Conservation (phyloP, 1,140 invertebrate genomes). For the Acyrthosiphon pisum region DNA sequence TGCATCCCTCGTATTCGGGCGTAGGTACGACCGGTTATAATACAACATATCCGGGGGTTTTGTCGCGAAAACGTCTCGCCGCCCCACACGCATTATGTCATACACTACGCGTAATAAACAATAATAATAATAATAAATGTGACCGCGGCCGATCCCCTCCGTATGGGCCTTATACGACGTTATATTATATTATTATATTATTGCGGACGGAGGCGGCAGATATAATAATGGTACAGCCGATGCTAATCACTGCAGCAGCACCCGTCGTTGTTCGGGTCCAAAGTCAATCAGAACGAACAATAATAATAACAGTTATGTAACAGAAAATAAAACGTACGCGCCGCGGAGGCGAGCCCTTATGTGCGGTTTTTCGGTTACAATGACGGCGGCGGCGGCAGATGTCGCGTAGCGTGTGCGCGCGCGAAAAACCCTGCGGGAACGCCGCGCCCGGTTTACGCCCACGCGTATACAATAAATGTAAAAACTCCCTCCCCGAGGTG, state of each 20-base stretch:
- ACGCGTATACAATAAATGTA: constrained; percentile 22
- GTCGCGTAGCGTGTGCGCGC: constrained; percentile 40
- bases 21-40: not conserved
- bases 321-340: not conserved
- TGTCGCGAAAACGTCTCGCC: not conserved
- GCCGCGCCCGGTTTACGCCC: constrained; percentile 49
- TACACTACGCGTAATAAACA: not conserved
- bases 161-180: no score
- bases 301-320: constrained; percentile 22
- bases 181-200: not conserved
- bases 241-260: constrained; percentile 18
- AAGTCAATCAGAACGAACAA: constrained; percentile 55
- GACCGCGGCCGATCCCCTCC: not conserved
- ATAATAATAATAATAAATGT: not conserved
- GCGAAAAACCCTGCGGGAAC: constrained; percentile 15
- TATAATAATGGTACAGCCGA: not conserved
- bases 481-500: constrained; percentile 21
- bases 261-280: not conserved
- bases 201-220: no score
- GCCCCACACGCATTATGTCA: not conserved
- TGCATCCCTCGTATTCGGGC: not conserved
- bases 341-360: constrained; percentile 11
- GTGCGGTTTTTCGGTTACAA: constrained; percentile 52
- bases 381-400: constrained; percentile 26
- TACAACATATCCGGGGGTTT: not conserved